These are phyloP conservation scores for Patiria pectinifera DNA, from an alignment of 53 echinoderm and acorn worm species.

Conservation along the genomic window DNA sequence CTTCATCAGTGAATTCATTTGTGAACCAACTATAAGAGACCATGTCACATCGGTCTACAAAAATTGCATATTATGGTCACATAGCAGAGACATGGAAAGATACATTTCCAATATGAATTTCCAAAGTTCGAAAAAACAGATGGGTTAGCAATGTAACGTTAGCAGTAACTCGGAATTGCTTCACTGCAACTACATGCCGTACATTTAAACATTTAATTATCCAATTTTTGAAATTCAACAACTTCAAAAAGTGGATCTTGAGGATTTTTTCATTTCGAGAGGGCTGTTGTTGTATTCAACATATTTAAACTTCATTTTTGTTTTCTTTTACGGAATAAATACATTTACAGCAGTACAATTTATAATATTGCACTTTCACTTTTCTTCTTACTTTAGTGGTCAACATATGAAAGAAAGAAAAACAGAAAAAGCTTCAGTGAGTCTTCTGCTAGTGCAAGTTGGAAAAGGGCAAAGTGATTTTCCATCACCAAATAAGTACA, in stretches of 20 bases:
- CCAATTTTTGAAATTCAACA: too few species aligned
- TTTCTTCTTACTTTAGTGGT: background rate
- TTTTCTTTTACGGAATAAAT: slow-evolving; percentile 4
- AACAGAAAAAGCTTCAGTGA: background rate
- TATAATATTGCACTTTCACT: slow-evolving; percentile 21
- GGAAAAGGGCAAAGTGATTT: background rate
- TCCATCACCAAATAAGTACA: background rate
- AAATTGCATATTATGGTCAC: too few species aligned
- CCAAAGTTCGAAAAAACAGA: too few species aligned
- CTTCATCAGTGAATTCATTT: background rate
- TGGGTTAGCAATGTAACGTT: too few species aligned
- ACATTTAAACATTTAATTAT: too few species aligned
- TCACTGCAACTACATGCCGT: too few species aligned
- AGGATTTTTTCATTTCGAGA: background rate
- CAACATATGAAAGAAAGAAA: background rate
- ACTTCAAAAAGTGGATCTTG: background rate
- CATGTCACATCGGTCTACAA: too few species aligned
- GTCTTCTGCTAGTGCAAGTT: background rate
- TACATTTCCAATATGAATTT: too few species aligned
- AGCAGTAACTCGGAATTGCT: too few species aligned
- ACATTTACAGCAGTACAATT: slow-evolving; percentile 21
- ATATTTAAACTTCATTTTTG: background rate
- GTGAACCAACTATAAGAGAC: too few species aligned
- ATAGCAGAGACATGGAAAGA: too few species aligned
- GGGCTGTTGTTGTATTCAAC: background rate